Conservation (phyloP, 1,140 invertebrate genomes). For the Gonatopus flavifemur region DNA sequence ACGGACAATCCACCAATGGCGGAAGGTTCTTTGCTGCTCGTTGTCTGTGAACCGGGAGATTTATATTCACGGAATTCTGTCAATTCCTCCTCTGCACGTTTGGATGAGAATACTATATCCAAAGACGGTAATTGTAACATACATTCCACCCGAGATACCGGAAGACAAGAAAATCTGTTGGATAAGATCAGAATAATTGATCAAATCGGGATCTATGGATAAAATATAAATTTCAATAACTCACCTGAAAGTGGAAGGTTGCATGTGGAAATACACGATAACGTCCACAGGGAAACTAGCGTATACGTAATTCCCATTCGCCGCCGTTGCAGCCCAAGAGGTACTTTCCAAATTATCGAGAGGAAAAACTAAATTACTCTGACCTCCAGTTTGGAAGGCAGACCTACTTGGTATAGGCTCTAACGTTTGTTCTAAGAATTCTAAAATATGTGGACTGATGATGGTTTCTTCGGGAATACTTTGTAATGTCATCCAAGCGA, state of each 20-base stretch:
- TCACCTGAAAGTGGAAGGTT: conserved; percentile 85
- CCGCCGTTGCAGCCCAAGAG: conserved; percentile 53
- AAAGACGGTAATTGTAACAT: conserved; percentile 93
- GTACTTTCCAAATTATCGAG: conserved; percentile 50
- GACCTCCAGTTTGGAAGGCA: conserved; percentile 47
- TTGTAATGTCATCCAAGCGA: conserved; percentile 94
- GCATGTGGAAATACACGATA: conserved; percentile 97
- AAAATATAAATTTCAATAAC: not conserved
- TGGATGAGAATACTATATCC: conserved; percentile 90
- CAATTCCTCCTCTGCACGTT: conserved; percentile 76
- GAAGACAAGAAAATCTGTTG: conserved; percentile 90
- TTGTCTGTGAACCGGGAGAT: conserved; percentile 37
- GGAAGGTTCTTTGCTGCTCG: conserved; percentile 56
- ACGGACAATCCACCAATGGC: conserved; percentile 87
- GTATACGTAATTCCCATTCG: conserved; percentile 79
- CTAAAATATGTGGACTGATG: conserved; percentile 91
- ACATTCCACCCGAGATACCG: conserved; percentile 94
- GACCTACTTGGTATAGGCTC: conserved; percentile 85
- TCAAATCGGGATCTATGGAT: conserved; percentile 6
- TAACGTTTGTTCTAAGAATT: conserved; percentile 92
- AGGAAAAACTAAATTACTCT: conserved; percentile 43
- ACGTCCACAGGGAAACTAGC: conserved; percentile 98
- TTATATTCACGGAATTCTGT: conserved; percentile 65
- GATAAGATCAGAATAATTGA: conserved; percentile 7
- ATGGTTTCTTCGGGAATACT: conserved; percentile 95